phyloP scores from a whole-genome alignment of 2,113 vertebrate species.

The Pimephales promelas region DNA sequence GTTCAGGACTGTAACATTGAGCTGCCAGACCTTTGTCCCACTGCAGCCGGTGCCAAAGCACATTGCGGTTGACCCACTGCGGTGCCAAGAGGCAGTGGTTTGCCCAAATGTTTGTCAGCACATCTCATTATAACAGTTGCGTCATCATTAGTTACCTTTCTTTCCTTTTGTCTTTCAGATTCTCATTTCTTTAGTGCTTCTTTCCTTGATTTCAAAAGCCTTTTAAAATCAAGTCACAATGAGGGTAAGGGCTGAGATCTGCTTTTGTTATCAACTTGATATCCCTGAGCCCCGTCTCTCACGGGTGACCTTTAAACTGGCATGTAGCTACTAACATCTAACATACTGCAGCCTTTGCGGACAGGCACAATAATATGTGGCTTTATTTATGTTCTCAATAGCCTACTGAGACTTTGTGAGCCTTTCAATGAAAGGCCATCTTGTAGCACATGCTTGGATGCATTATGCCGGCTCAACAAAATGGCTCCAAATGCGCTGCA shows the following conservation, averaged over 20 bases:
- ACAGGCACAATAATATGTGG: slow-evolving; percentile 3
- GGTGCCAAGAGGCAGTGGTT: slow-evolving; percentile 15
- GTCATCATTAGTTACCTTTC: neutral
- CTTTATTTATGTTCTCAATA: slow-evolving; percentile 10
- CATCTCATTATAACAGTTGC: neutral
- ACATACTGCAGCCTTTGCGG: slow-evolving; percentile 27
- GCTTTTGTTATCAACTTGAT: slow-evolving; percentile 32
- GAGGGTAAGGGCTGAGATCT: slow-evolving; percentile 69
- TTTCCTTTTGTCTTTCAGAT: slow-evolving; percentile 58
- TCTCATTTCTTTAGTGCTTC: slow-evolving; percentile 63
- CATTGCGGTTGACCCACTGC: slow-evolving; percentile 58
- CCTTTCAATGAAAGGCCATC: slow-evolving; percentile 20
- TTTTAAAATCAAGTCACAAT: slow-evolving; percentile 67
- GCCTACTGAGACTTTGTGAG: neutral
- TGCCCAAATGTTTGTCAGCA: neutral
- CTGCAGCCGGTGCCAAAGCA: slow-evolving; percentile 59
- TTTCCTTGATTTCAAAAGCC: slow-evolving; percentile 76
- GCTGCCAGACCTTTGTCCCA: slow-evolving; percentile 67
- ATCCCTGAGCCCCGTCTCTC: slow-evolving; percentile 28
- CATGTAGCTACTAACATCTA: slow-evolving; percentile 57
- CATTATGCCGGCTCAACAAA: slow-evolving; percentile 16
- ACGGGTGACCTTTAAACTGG: slow-evolving; percentile 65
- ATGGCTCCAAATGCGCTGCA: neutral
- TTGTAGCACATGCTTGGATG: neutral
- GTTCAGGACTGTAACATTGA: neutral